phyloP scores from a whole-genome alignment of 2,113 vertebrate species.

The Grammomys surdaster region DNA sequence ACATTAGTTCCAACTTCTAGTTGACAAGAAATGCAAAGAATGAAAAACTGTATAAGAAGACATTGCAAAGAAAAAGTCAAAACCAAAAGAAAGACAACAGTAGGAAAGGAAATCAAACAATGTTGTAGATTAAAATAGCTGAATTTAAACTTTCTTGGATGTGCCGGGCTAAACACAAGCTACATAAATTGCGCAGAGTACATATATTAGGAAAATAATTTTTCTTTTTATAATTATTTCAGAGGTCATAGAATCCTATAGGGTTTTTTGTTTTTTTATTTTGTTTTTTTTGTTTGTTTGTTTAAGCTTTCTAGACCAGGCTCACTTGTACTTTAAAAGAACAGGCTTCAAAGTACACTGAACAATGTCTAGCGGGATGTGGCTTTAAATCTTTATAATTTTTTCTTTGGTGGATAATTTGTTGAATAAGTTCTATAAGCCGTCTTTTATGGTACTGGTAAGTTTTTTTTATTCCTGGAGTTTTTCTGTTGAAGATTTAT shows the following conservation, averaged over 20 bases:
- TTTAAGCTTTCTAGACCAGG: constrained; percentile 6
- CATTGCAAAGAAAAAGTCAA: not conserved
- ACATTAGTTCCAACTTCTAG: not conserved
- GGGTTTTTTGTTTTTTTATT: not conserved
- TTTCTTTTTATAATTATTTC: not conserved
- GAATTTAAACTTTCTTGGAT: constrained; percentile 1
- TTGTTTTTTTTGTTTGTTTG: not conserved
- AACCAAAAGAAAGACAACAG: not conserved
- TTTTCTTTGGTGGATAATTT: not conserved
- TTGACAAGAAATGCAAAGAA: constrained; percentile 6
- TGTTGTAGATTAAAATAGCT: not conserved
- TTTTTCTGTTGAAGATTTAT: not conserved
- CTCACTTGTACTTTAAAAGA: constrained; percentile 10
- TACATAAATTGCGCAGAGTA: not conserved
- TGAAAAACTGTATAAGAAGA: not conserved
- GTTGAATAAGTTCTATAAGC: not conserved
- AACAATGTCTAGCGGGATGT: not conserved
- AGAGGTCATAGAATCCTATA: not conserved
- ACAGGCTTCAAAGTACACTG: not conserved
- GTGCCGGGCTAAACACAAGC: not conserved
- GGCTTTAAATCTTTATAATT: not conserved
- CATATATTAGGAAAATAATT: not conserved
- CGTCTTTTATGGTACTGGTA: not conserved
- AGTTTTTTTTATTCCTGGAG: not conserved
- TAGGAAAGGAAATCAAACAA: not conserved